A percentile compares a stretch with the other conserved stretches of the same genome.
These are phyloP conservation scores for Drosophila insularis DNA, from an alignment of 1,140 invertebrate genomes.

Conservation along the genomic window DNA sequence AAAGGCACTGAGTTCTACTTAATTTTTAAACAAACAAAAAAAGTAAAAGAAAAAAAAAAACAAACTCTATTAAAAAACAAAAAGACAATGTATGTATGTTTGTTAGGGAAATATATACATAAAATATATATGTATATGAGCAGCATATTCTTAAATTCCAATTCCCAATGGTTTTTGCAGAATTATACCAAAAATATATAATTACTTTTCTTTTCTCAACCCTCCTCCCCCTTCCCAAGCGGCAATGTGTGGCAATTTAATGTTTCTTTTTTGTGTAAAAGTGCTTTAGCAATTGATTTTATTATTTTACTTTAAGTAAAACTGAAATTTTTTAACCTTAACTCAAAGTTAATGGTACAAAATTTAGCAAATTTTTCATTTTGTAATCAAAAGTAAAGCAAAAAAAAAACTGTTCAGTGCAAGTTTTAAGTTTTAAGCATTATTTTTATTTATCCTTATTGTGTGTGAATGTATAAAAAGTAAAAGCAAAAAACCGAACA, in stretches of 20 bases:
- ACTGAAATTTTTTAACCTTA: conserved; percentile 43
- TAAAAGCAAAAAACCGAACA: conserved; percentile 48
- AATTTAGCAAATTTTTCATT: conserved; percentile 78
- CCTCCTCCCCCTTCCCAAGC: not conserved
- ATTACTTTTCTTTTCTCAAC: conserved; percentile 48
- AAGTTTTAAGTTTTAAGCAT: conserved; percentile 77
- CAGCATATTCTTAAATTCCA: conserved; percentile 47
- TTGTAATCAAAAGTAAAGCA: conserved; percentile 41
- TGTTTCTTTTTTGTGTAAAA: conserved; percentile 47
- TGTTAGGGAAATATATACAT: conserved; percentile 58
- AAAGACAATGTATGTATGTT: conserved; percentile 66
- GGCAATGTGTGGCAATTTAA: conserved; percentile 71
- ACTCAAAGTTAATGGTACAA: conserved; percentile 39
- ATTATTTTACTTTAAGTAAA: conserved; percentile 80
- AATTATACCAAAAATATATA: conserved; percentile 81
- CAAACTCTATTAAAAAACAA: conserved; percentile 38
- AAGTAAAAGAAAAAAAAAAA: conserved; percentile 41
- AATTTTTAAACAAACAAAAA: conserved; percentile 59
- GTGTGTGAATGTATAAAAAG: conserved; percentile 45
- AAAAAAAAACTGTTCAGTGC: conserved; percentile 64
- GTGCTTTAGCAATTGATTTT: conserved; percentile 67
- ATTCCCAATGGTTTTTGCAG: conserved; percentile 79
- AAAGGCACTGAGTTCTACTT: conserved; percentile 82
- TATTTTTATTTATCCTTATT: conserved; percentile 69
- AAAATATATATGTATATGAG: conserved; percentile 40